Percentiles rank a stretch among this genome's conserved stretches.
These are phyloP conservation scores for Telmatochromis sp. DNA, from an alignment of 2,113 vertebrate genomes.

Conservation along the genomic window DNA sequence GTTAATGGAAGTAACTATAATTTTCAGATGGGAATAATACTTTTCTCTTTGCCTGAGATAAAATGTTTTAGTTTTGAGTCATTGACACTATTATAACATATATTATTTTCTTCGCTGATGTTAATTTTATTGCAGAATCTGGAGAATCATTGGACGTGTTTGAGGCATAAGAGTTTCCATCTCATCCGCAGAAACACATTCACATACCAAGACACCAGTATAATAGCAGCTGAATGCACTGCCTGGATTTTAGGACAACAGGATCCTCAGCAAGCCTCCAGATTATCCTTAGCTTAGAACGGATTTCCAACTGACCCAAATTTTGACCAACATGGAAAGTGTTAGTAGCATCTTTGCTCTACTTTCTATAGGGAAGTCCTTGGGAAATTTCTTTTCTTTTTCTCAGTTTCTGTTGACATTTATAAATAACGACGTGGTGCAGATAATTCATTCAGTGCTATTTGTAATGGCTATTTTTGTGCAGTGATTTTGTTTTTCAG, in stretches of 20 bases:
- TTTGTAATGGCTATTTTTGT: background rate
- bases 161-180: background rate
- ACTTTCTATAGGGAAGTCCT: background rate
- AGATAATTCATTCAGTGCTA: background rate
- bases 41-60: background rate
- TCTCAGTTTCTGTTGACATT: background rate
- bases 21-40: background rate
- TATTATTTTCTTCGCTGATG: background rate
- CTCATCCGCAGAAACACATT: background rate
- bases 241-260: background rate
- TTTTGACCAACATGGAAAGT: background rate
- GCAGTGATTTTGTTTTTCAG: background rate
- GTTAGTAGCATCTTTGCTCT: background rate
- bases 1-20: background rate
- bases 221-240: background rate
- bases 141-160: background rate
- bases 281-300: slow-evolving; percentile 6
- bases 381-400: background rate
- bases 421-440: background rate
- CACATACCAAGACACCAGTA: background rate
- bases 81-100: background rate
- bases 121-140: background rate
- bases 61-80: background rate
- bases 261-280: background rate
- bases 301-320: slow-evolving; percentile 43